Evolutionary conservation across 2,888 invertebrate species (phyloP).

Genomic region (Lampropteryx suffumata): DNA sequence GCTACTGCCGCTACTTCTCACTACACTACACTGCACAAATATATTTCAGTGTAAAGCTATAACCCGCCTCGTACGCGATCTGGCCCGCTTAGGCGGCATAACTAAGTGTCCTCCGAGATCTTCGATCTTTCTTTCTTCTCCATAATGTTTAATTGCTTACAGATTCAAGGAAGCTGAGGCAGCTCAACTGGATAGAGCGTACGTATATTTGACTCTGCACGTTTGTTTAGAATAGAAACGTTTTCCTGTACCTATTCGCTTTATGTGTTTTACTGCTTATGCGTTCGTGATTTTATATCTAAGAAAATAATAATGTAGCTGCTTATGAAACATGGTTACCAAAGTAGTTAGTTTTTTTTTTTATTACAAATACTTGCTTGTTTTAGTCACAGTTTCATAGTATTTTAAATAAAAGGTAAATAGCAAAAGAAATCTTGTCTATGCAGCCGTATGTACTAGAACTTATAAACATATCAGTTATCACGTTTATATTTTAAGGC

Average conservation of each 20-base stretch:
- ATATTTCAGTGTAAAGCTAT: slow-evolving; percentile 56
- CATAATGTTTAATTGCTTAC: slow-evolving; percentile 85
- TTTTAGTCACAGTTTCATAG: no score
- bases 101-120: slow-evolving; percentile 54
- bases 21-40: slow-evolving; percentile 66
- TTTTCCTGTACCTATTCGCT: slow-evolving; percentile 56
- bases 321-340: background rate
- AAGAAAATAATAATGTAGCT: slow-evolving; percentile 29
- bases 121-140: slow-evolving; percentile 75
- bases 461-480: background rate
- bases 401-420: no score
- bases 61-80: slow-evolving; percentile 56
- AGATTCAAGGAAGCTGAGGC: slow-evolving; percentile 94
- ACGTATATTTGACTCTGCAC: slow-evolving; percentile 84
- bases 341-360: background rate
- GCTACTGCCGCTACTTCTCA: slow-evolving; percentile 59
- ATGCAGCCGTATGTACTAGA: no score
- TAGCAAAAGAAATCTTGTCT: no score
- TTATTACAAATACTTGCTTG: no score
- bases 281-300: slow-evolving; percentile 11
- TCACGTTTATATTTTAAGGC: slow-evolving; percentile 7
- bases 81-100: slow-evolving; percentile 63
- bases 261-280: slow-evolving; percentile 39
- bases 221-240: slow-evolving; percentile 53
- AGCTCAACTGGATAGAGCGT: slow-evolving; percentile 91